Percentiles rank a stretch among this genome's conserved stretches.
Evolutionary conservation across 1,140 invertebrate genomes (phyloP).

Genomic region (Trissolcus basalis): DNA sequence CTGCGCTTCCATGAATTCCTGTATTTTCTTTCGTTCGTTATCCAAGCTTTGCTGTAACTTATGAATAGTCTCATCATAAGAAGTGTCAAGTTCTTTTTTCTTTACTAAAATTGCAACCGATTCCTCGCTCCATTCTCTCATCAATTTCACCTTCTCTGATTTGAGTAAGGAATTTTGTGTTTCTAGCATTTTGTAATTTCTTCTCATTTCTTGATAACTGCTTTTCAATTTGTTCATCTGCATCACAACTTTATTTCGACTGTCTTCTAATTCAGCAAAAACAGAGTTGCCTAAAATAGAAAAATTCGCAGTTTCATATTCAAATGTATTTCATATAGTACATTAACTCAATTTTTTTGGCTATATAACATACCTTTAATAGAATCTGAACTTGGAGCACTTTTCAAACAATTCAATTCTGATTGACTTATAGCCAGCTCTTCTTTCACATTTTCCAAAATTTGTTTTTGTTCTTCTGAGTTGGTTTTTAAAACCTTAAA

Average conservation of each 20-base stretch:
- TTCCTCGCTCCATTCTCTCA: constrained; percentile 61
- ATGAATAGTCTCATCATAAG: constrained; percentile 61
- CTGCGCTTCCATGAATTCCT: constrained; percentile 33
- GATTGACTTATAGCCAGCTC: constrained; percentile 57
- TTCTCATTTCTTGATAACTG: constrained; percentile 72
- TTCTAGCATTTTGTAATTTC: constrained; percentile 65
- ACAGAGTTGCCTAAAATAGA: constrained; percentile 73
- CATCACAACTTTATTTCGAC: constrained; percentile 69
- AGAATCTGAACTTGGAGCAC: constrained; percentile 39
- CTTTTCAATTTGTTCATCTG: constrained; percentile 70
- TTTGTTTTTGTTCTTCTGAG: constrained; percentile 51
- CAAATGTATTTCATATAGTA: too few relatives aligned
- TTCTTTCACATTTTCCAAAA: constrained; percentile 56
- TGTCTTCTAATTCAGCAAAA: constrained; percentile 78
- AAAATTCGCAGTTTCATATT: too few relatives aligned
- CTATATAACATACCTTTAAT: constrained; percentile 61
- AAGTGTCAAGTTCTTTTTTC: constrained; percentile 56
- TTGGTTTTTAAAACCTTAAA: not conserved
- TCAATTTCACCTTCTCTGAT: constrained; percentile 66
- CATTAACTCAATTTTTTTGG: constrained; percentile 10
- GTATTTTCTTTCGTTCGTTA: constrained; percentile 54
- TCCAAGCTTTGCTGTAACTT: constrained; percentile 65
- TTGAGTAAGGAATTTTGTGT: constrained; percentile 72
- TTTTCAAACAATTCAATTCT: constrained; percentile 61
- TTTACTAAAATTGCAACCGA: constrained; percentile 47